Conservation (phyloP, 2,888 invertebrate species). For the Deroplatys truncata region DNA sequence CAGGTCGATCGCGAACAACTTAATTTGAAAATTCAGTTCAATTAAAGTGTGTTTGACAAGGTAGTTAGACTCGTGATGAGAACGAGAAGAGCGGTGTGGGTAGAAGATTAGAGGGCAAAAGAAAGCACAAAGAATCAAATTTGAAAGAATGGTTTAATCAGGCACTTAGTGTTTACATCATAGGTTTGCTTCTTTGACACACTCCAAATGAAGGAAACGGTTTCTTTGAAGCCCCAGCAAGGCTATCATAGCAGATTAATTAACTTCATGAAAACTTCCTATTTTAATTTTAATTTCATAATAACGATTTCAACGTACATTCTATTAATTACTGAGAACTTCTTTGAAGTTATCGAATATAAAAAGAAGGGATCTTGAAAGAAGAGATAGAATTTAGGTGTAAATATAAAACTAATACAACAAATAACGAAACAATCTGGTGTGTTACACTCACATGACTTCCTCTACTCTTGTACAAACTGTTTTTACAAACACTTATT, state of each 20-base stretch:
- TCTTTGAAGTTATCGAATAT: neutral
- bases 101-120: neutral
- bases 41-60: conserved; percentile 13
- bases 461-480: no score
- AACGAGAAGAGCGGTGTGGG: neutral
- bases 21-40: conserved; percentile 15
- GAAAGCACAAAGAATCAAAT: neutral
- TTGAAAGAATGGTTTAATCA: neutral
- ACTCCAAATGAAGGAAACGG: neutral
- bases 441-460: no score
- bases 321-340: neutral
- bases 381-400: neutral
- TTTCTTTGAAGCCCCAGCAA: neutral
- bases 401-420: no score
- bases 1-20: conserved; percentile 9
- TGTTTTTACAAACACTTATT: no score
- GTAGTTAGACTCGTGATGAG: neutral
- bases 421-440: no score
- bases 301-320: neutral
- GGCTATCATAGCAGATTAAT: neutral
- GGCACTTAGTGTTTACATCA: neutral
- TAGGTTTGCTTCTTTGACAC: neutral
- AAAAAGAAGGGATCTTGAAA: neutral
- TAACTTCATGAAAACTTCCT: neutral
- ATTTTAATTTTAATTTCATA: neutral